Percentiles rank a stretch among this genome's conserved stretches.
phyloP scores from a whole-genome alignment of 2,888 invertebrate genomes.

The Alcis repandata region DNA sequence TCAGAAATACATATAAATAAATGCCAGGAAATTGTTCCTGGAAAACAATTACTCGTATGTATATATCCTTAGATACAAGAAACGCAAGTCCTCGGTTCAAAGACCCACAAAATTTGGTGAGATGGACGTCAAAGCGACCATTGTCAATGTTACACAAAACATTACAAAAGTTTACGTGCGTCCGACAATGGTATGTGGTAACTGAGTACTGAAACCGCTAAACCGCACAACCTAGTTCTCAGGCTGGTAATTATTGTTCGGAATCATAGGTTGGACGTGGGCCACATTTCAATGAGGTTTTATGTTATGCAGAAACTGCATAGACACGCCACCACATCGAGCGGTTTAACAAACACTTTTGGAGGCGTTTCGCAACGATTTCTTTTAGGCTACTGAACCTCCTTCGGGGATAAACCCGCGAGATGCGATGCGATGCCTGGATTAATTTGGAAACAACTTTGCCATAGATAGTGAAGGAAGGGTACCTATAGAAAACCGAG shows the following conservation, averaged over 20 bases:
- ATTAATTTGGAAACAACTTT: too few relatives aligned
- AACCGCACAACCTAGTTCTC: constrained; percentile 48
- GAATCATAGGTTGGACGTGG: constrained; percentile 4
- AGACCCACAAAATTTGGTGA: neutral
- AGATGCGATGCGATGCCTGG: too few relatives aligned
- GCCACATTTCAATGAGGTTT: neutral
- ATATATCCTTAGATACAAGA: too few relatives aligned
- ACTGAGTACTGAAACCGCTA: constrained; percentile 31
- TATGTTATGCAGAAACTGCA: neutral
- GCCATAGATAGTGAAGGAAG: too few relatives aligned
- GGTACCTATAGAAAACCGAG: too few relatives aligned
- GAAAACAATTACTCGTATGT: too few relatives aligned
- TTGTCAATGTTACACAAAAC: constrained; percentile 32
- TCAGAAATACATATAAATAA: too few relatives aligned
- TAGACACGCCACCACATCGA: neutral
- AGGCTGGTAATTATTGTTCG: constrained; percentile 40
- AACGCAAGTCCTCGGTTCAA: neutral
- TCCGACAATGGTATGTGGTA: constrained; percentile 40
- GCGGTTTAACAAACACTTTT: too few relatives aligned
- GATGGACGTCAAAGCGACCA: constrained; percentile 1
- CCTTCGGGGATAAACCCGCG: too few relatives aligned
- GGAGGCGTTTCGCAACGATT: too few relatives aligned
- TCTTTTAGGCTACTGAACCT: too few relatives aligned
- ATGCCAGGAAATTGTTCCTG: too few relatives aligned
- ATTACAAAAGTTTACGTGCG: constrained; percentile 26